Evolutionary conservation across 2,797 vertebrate genomes (phyloP).

Genomic region (Glossophaga mutica): DNA sequence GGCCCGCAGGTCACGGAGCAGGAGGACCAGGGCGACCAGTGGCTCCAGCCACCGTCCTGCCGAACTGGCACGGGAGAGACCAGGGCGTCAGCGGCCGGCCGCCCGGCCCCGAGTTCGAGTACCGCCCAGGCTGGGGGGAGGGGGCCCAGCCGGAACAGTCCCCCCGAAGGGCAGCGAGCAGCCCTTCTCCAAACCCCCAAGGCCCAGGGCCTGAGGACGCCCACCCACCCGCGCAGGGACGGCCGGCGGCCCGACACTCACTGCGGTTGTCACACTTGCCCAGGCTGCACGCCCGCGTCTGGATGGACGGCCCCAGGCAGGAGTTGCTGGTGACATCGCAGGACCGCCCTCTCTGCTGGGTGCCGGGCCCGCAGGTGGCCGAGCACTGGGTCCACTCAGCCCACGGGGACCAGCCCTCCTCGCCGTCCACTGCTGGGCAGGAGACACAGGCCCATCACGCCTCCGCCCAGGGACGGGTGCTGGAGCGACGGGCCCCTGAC

Average conservation of each 20-base stretch:
- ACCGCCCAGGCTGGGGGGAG: fast-evolving
- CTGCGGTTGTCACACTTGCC: conserved; percentile 95
- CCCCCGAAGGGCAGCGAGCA: neutral
- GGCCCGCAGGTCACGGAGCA: conserved; percentile 95
- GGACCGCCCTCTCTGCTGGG: conserved; percentile 96
- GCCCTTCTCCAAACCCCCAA: neutral
- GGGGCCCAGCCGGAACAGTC: fast-evolving
- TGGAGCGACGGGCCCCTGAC: neutral
- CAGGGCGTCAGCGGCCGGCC: neutral
- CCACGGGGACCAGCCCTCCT: conserved; percentile 98
- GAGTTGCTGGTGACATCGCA: conserved; percentile 97
- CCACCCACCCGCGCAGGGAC: neutral
- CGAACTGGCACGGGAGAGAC: conserved; percentile 84
- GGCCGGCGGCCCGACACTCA: conserved; percentile 79
- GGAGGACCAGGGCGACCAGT: conserved; percentile 98
- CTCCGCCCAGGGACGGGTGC: fast-evolving
- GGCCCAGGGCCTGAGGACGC: neutral
- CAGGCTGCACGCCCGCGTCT: conserved; percentile 95
- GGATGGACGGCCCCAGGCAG: conserved; percentile 94
- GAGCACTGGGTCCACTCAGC: conserved; percentile 99
- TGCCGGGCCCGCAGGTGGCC: conserved; percentile 94
- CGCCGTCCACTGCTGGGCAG: conserved; percentile 85
- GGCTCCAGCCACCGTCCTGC: conserved; percentile 97
- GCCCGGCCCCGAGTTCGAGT: fast-evolving
- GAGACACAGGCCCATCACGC: neutral